Percentiles rank a stretch among this genome's conserved stretches.
These are phyloP conservation scores for Ianthella basta DNA, from an alignment of 37 sponge, comb jelly and placozoan species.

Conservation along the genomic window DNA sequence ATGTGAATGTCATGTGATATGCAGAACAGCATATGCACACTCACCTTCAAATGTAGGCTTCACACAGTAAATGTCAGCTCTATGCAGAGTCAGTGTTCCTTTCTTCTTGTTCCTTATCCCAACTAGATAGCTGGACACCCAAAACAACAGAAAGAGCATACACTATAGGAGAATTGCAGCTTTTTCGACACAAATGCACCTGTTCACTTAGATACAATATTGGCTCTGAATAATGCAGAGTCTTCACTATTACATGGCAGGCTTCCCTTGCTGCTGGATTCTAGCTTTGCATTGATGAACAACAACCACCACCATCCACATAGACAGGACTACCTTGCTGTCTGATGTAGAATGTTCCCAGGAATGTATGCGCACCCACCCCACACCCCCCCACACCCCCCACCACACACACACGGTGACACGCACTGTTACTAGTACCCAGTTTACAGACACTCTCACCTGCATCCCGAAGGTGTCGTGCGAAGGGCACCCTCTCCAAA, in stretches of 20 bases:
- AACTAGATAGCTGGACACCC: neutral
- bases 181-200: neutral
- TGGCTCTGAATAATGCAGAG: neutral
- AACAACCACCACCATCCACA: too few species aligned
- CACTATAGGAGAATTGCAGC: neutral
- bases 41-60: neutral
- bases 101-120: conserved; percentile 18
- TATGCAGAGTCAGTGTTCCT: conserved; percentile 1
- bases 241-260: too few species aligned
- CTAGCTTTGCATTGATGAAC: too few species aligned
- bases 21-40: neutral
- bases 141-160: neutral
- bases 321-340: too few species aligned
- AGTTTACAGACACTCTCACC: too few species aligned
- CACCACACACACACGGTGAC: too few species aligned
- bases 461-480: neutral
- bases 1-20: neutral
- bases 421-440: too few species aligned
- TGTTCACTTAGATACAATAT: neutral
- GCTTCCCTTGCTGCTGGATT: too few species aligned
- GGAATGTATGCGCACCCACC: too few species aligned
- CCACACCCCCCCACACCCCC: too few species aligned
- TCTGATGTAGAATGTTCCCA: too few species aligned
- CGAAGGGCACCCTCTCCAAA: conserved; percentile 4
- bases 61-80: neutral